Percentiles rank a stretch among this genome's conserved stretches.
Conservation (phyloP, 2,113 vertebrate genomes). For the Varanus salvator region DNA sequence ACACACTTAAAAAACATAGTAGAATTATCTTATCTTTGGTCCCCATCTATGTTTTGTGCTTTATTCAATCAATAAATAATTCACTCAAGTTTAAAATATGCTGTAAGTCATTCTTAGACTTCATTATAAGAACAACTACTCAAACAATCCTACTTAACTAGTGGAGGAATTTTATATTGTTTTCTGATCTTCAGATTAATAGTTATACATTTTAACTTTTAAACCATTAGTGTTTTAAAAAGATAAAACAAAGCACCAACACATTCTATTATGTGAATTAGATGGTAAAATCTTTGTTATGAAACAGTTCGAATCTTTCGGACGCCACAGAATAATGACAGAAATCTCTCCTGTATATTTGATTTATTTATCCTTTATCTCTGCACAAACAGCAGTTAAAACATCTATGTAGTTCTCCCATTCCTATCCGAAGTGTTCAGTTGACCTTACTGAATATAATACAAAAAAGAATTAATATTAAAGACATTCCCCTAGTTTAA, state of each 20-base stretch:
- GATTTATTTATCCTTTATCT: conserved; percentile 28
- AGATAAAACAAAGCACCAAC: neutral
- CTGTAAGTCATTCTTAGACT: conserved; percentile 32
- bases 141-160: conserved; percentile 14
- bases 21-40: conserved; percentile 75
- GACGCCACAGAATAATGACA: neutral
- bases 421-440: neutral
- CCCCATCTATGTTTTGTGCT: conserved; percentile 63
- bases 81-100: conserved; percentile 41
- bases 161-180: conserved; percentile 29
- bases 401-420: neutral
- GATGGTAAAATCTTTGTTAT: conserved; percentile 6
- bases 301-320: conserved; percentile 41
- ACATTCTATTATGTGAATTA: conserved; percentile 25
- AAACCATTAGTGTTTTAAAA: conserved; percentile 9
- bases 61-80: conserved; percentile 70
- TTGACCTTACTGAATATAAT: neutral
- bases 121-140: conserved; percentile 76
- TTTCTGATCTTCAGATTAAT: conserved; percentile 49
- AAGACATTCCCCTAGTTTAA: neutral
- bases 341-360: conserved; percentile 17
- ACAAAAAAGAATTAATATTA: neutral
- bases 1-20: conserved; percentile 75
- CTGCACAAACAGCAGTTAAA: conserved; percentile 8
- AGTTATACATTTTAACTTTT: conserved; percentile 21